Evolutionary conservation across 2,797 vertebrate genomes (phyloP).

Genomic region (Lutjanus campechanus): DNA sequence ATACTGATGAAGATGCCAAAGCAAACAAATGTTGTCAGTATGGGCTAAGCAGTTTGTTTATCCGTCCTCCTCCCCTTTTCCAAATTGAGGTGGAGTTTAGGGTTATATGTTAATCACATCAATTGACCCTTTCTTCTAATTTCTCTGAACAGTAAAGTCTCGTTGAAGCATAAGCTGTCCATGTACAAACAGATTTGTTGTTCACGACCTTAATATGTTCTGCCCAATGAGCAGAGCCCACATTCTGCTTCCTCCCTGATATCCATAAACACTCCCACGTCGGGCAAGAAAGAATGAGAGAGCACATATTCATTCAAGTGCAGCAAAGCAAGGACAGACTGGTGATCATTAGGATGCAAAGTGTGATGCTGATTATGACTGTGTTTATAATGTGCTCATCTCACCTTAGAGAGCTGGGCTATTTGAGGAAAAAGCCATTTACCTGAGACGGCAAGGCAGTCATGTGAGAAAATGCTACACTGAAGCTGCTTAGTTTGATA

Average conservation of each 20-base stretch:
- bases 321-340: slow-evolving; percentile 72
- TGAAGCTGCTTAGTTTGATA: slow-evolving; percentile 57
- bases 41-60: slow-evolving; percentile 23
- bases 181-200: slow-evolving; percentile 39
- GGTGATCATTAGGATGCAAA: slow-evolving; percentile 71
- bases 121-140: slow-evolving; percentile 47
- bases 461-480: slow-evolving; percentile 67
- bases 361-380: slow-evolving; percentile 74
- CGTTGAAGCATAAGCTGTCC: slow-evolving; percentile 1
- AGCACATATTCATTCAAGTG: slow-evolving; percentile 67
- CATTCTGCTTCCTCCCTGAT: slow-evolving; percentile 28
- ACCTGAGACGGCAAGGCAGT: slow-evolving; percentile 60
- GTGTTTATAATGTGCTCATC: slow-evolving; percentile 71
- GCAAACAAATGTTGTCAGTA: not conserved
- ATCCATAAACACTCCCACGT: slow-evolving; percentile 45
- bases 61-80: not conserved
- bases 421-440: slow-evolving; percentile 74
- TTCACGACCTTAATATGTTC: slow-evolving; percentile 35
- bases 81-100: slow-evolving; percentile 16
- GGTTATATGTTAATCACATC: slow-evolving; percentile 28
- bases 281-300: slow-evolving; percentile 36
- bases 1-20: not conserved
- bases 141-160: slow-evolving; percentile 26
- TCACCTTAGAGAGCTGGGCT: slow-evolving; percentile 64
- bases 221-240: slow-evolving; percentile 27